Evolutionary conservation across 64 coral and sea anemone species (phyloP), one percentile per base, ranked within the genome.

Genomic region (Montipora capricornis): DNA sequence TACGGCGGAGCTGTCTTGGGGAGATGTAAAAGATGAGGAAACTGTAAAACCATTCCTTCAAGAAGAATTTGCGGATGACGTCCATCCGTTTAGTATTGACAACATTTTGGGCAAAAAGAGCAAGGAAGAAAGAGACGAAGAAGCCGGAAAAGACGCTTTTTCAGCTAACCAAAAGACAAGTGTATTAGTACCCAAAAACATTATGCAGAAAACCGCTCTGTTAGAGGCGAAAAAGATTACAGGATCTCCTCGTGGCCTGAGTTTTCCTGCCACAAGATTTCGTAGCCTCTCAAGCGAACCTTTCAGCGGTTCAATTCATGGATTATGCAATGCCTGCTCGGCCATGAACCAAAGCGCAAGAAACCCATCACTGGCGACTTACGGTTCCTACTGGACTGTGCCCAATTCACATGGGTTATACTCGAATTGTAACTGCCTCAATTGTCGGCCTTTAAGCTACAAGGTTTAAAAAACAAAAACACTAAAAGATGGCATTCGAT

Each of bases 31-130:
- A 88, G 60, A 22, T 44, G 51, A 12, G 44, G 13, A 61, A 13
- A 71, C 13, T 51, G 47, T 29, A 2, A 53, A 70, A 14, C 47
- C 69, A 51, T 47, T 44, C n/a, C 51, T 10, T 6, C 88, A 78
- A n/a, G 68, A 86, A 9, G 3, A 66, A 51, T 49, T 22, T 19
- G 64, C 55, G 10, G 60, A 19, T 4, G 69, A 6, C 3, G 37
- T 22, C 13, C 93, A 95, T 46, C 88, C 93, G 2, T 95, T 95
- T 14, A 95, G 93, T n/a, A 95, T 95, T 70, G 93, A 59, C 5
- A 95, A 89, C 47, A 81, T 95, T 71, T 55, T 95, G 20, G 76
- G 74, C 4, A 49, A 77, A 50, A 94, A 84, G 81, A 47, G 6
- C 53, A 11, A 68, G 11, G 53, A 49, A 64, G 62, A 80, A 17